Evolutionary conservation across 2,797 vertebrate genomes (phyloP).

Genomic region (Smutsia temminckii): DNA sequence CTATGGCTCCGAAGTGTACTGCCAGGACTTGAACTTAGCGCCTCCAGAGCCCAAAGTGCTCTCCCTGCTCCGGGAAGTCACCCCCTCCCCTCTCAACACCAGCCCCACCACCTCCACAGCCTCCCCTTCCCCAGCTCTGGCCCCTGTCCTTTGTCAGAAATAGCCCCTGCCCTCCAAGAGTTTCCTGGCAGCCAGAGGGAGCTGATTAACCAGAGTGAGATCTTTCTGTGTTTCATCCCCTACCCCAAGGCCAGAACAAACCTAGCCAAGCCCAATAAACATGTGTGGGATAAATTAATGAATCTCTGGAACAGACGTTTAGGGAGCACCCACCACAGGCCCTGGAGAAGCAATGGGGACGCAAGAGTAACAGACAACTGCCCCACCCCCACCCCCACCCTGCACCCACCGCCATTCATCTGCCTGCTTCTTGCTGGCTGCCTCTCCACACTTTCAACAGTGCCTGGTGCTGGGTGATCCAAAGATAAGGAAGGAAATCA

Average conservation of each 20-base stretch:
- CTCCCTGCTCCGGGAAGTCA: neutral
- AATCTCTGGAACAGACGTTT: neutral
- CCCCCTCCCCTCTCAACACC: no score
- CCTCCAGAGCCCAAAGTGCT: neutral
- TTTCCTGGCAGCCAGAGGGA: neutral
- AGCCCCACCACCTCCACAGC: accelerated
- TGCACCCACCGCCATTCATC: neutral
- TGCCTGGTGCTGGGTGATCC: no score
- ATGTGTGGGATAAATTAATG: no score
- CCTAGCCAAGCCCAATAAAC: no score
- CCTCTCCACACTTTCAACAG: neutral
- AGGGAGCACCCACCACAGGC: neutral
- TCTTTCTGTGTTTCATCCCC: neutral
- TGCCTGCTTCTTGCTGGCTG: neutral
- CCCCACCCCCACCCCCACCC: no score
- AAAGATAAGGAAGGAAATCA: neutral
- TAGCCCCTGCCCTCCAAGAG: neutral
- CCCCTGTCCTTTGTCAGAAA: neutral
- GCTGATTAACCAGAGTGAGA: neutral
- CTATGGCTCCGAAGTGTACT: neutral
- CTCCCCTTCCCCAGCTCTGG: neutral
- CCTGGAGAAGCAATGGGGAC: accelerated
- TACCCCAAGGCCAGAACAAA: neutral
- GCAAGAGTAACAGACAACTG: neutral
- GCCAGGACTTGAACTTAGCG: neutral